Evolutionary conservation across 2,113 vertebrate genomes (phyloP).

Genomic region (Propithecus coquereli): DNA sequence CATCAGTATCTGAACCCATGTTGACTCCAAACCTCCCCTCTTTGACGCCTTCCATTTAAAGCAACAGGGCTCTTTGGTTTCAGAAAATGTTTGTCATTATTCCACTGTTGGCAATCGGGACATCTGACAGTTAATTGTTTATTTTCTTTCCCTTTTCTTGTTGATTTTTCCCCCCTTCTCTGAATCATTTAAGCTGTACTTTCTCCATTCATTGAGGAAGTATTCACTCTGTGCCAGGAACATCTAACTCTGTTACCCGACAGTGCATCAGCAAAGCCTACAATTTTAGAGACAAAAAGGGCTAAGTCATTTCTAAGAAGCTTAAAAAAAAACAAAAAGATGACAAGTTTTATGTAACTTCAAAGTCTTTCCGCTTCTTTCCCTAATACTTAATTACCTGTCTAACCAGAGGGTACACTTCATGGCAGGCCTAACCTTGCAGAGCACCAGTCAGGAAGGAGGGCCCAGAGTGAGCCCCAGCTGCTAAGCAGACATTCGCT

Average conservation of each 20-base stretch:
- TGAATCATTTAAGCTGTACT: not conserved
- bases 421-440: not conserved
- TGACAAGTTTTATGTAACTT: not conserved
- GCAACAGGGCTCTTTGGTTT: not conserved
- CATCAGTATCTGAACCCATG: not conserved
- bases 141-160: not conserved
- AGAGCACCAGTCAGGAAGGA: too few relatives aligned
- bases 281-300: not conserved
- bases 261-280: not conserved
- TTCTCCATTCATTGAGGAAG: not conserved
- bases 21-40: not conserved
- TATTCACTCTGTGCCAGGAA: not conserved
- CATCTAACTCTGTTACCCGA: not conserved
- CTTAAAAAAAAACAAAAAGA: not conserved
- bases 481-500: not conserved
- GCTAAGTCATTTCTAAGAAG: not conserved
- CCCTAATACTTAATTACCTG: not conserved
- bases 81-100: not conserved
- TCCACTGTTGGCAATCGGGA: not conserved
- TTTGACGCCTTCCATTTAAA: not conserved
- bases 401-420: not conserved
- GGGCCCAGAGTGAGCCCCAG: not conserved
- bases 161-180: not conserved
- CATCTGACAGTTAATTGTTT: not conserved
- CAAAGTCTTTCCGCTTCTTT: not conserved